These are phyloP conservation scores for Takifugu rubripes DNA, from an alignment of 2,797 vertebrate genomes.

Conservation along the genomic window DNA sequence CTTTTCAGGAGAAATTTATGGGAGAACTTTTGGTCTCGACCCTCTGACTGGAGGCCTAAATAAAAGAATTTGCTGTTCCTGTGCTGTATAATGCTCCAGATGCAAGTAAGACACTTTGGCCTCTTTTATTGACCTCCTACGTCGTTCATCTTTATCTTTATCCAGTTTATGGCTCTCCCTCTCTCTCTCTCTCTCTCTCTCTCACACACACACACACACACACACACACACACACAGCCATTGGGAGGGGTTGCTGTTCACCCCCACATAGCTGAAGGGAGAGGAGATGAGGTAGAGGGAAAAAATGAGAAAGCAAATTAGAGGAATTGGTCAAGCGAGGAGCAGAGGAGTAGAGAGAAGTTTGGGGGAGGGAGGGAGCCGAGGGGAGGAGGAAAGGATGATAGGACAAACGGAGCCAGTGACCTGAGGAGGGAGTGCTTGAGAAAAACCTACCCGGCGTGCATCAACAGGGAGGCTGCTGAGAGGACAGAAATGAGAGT, in stretches of 20 bases:
- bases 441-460: constrained; percentile 54
- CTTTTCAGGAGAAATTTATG: no score
- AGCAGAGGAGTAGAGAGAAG: constrained; percentile 43
- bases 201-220: neutral
- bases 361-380: constrained; percentile 8
- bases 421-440: constrained; percentile 70
- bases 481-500: constrained; percentile 65
- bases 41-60: no score
- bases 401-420: constrained; percentile 64
- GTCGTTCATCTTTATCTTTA: constrained; percentile 9
- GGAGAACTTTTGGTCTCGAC: no score
- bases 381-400: constrained; percentile 45
- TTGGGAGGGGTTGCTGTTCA: constrained; percentile 57
- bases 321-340: constrained; percentile 70
- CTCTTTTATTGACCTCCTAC: no score
- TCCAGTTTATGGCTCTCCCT: neutral
- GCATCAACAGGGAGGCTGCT: constrained; percentile 69
- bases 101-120: no score
- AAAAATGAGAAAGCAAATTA: constrained; percentile 75
- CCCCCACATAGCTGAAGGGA: constrained; percentile 55
- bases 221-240: constrained; percentile 7
- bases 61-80: no score
- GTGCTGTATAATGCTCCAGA: no score
- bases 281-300: constrained; percentile 55
- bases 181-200: no score